phyloP scores from a whole-genome alignment of 2,888 invertebrate species.

The Boloria selene region DNA sequence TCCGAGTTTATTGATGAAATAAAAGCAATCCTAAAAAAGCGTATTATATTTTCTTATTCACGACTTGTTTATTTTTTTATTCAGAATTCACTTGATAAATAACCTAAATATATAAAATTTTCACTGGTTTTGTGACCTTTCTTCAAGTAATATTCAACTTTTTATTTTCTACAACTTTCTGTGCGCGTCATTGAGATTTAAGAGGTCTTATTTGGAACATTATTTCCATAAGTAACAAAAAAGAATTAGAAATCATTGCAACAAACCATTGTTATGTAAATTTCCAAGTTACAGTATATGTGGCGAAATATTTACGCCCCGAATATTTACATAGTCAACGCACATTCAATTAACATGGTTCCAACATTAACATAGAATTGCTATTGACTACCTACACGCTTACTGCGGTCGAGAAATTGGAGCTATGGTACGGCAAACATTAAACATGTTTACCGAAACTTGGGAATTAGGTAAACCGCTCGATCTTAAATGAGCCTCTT shows the following conservation, averaged over 20 bases:
- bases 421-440: slow-evolving; percentile 36
- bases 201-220: background rate
- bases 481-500: slow-evolving; percentile 43
- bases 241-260: slow-evolving; percentile 14
- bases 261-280: slow-evolving; percentile 26
- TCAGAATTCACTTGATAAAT: background rate
- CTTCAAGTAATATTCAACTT: no score
- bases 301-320: slow-evolving; percentile 25
- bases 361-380: slow-evolving; percentile 34
- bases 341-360: slow-evolving; percentile 29
- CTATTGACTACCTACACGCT: slow-evolving; percentile 34
- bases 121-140: no score
- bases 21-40: background rate
- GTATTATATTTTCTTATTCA: no score
- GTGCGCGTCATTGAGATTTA: no score
- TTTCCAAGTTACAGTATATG: slow-evolving; percentile 11
- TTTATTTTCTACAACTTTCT: no score
- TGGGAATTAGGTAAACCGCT: slow-evolving; percentile 43
- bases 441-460: slow-evolving; percentile 40
- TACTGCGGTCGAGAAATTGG: slow-evolving; percentile 36
- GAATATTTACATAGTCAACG: slow-evolving; percentile 26
- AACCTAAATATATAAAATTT: no score
- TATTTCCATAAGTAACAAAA: background rate
- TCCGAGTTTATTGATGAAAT: background rate
- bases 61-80: no score